These are phyloP conservation scores for Sciurus carolinensis DNA, from an alignment of 2,797 vertebrate genomes.

Conservation along the genomic window DNA sequence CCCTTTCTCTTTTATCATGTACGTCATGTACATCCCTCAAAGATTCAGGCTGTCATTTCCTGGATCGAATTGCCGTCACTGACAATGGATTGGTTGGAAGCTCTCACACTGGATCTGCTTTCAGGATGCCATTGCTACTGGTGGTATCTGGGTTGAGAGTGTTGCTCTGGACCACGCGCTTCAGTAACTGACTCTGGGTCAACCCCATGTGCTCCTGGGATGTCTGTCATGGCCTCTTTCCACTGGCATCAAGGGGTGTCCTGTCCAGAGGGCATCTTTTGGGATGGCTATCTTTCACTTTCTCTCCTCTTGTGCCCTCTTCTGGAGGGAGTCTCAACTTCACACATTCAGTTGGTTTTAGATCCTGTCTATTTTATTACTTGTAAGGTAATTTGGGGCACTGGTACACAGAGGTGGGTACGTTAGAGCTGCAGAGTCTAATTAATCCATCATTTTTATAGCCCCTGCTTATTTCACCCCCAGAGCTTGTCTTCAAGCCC, in stretches of 20 bases:
- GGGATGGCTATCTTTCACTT: background rate
- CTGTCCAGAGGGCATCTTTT: background rate
- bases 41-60: background rate
- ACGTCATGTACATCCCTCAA: background rate
- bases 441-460: background rate
- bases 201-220: background rate
- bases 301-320: background rate
- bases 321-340: conserved; percentile 38
- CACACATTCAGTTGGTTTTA: background rate
- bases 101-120: background rate
- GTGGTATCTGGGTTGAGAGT: background rate
- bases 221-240: background rate
- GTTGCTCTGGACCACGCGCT: background rate
- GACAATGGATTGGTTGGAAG: background rate
- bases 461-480: background rate
- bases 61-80: background rate
- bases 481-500: background rate
- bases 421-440: background rate
- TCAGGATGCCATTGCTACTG: background rate
- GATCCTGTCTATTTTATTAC: background rate
- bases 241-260: background rate
- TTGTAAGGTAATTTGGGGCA: background rate
- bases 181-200: background rate
- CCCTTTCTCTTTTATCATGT: background rate
- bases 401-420: background rate